phyloP scores from a whole-genome alignment of 35 echinoderm and acorn worm species.

The Hemicentrotus pulcherrimus region DNA sequence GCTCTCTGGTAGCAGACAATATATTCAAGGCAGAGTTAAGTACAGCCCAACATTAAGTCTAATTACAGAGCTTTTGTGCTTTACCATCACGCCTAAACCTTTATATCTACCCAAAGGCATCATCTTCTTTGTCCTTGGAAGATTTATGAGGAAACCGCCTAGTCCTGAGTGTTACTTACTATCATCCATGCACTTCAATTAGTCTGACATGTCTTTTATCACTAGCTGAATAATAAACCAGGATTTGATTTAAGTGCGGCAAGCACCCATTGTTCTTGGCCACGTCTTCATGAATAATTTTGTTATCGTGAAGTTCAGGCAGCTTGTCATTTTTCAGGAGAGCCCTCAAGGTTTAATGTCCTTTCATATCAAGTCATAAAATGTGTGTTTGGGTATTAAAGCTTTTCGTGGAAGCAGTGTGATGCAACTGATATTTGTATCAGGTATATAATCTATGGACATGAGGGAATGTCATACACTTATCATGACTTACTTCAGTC shows the following conservation, averaged over 20 bases:
- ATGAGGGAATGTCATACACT: too few relatives aligned
- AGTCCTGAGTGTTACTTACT: background rate
- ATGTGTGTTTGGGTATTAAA: background rate
- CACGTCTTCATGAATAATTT: background rate
- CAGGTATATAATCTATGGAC: too few relatives aligned
- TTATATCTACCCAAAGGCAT: background rate
- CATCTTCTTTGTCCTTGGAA: background rate
- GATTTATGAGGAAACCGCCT: background rate
- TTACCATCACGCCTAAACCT: background rate
- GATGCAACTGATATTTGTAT: background rate
- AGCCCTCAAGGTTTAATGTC: background rate
- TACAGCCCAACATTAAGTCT: background rate
- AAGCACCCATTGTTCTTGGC: background rate
- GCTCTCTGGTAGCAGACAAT: too few relatives aligned
- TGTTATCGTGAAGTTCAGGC: background rate
- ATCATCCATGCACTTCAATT: background rate
- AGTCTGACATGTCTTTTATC: background rate
- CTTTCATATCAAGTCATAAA: background rate
- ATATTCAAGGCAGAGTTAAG: too few relatives aligned
- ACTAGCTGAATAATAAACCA: background rate
- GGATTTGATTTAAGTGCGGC: background rate
- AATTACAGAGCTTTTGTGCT: background rate
- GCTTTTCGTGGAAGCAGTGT: background rate
- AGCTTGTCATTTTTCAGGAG: background rate
- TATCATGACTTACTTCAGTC: too few relatives aligned